Evolutionary conservation across 1,140 invertebrate genomes (phyloP).

Genomic region (Dendrolimus kikuchii): DNA sequence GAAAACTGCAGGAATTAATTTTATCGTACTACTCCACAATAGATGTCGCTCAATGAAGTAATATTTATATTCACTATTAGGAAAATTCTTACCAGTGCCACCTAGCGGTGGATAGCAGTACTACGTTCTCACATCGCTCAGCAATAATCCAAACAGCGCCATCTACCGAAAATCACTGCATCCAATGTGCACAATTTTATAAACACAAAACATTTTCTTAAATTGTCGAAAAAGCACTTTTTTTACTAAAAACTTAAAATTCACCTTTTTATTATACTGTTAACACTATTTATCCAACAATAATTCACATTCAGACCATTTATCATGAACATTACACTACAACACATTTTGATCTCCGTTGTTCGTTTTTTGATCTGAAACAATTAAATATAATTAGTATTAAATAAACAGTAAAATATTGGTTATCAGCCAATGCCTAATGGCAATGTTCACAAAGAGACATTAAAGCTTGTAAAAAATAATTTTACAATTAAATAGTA

Average conservation of each 20-base stretch:
- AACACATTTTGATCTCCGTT: constrained; percentile 42
- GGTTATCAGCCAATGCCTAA: no score
- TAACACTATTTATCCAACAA: constrained; percentile 26
- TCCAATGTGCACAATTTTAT: constrained; percentile 55
- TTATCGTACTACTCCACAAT: constrained; percentile 18
- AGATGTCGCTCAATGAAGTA: constrained; percentile 31
- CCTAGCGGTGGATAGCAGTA: constrained; percentile 40
- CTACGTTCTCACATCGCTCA: constrained; percentile 30
- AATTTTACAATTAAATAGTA: no score
- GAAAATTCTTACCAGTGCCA: constrained; percentile 47
- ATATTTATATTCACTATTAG: no score
- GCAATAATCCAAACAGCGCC: constrained; percentile 48
- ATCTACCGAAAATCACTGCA: constrained; percentile 60
- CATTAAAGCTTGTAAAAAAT: no score
- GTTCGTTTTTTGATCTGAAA: constrained; percentile 53
- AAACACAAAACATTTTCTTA: constrained; percentile 20
- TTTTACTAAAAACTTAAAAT: neutral
- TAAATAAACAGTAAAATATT: neutral
- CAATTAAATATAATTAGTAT: constrained; percentile 25
- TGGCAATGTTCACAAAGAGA: no score
- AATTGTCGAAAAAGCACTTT: no score
- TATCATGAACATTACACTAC: constrained; percentile 43
- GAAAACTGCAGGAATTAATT: constrained; percentile 4
- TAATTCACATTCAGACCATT: constrained; percentile 31
- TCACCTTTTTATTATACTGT: constrained; percentile 41